Conservation (phyloP, 2,888 invertebrate genomes). For the Ashinkailepas kermadecensis region DNA sequence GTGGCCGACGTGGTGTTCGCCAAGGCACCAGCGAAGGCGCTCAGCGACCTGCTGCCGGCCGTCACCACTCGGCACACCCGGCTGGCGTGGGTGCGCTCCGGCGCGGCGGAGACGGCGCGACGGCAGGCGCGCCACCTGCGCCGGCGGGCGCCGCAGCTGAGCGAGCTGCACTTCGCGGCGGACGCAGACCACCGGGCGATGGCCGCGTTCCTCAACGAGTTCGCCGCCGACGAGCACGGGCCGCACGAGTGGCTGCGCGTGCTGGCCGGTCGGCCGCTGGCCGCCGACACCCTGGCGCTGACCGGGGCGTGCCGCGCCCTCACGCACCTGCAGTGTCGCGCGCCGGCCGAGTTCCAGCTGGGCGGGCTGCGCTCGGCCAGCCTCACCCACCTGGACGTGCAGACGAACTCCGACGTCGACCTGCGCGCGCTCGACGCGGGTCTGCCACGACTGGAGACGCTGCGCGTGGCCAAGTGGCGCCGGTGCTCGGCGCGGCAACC, state of each 20-base stretch:
- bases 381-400: neutral
- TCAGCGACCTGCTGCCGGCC: neutral
- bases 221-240: neutral
- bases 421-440: neutral
- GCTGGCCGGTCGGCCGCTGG: neutral
- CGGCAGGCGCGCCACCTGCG: neutral
- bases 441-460: neutral
- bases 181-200: neutral
- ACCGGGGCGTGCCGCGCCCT: neutral
- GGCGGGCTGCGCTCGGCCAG: neutral
- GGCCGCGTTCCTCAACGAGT: neutral
- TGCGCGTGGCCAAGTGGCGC: constrained; percentile 7
- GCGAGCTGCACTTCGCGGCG: neutral
- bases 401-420: neutral
- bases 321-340: neutral
- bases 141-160: neutral
- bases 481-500: neutral
- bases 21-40: neutral
- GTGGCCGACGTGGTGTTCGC: neutral
- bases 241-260: neutral
- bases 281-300: neutral
- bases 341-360: neutral
- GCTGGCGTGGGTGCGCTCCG: neutral
- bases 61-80: neutral
- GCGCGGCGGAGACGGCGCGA: neutral